Percentiles rank a stretch among this genome's conserved stretches.
Evolutionary conservation across 2,888 invertebrate species (phyloP).

Genomic region (Andrena hattorfiana): DNA sequence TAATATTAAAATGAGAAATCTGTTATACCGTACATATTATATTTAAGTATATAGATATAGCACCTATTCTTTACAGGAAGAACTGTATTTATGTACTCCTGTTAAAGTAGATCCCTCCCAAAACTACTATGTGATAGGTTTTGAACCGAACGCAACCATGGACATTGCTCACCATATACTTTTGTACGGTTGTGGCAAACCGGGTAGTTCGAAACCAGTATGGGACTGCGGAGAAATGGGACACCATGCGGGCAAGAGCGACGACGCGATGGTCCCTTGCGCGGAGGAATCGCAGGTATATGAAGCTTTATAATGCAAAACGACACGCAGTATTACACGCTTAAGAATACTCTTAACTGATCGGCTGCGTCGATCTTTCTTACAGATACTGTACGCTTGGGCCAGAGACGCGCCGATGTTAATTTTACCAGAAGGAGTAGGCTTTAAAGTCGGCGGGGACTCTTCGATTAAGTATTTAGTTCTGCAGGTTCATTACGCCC

Average conservation of each 20-base stretch:
- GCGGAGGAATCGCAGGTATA: slow-evolving; percentile 89
- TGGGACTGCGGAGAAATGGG: slow-evolving; percentile 99
- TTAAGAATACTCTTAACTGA: background rate
- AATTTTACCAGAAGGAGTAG: slow-evolving; percentile 93
- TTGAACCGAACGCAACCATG: slow-evolving; percentile 96
- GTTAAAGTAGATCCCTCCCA: slow-evolving; percentile 91
- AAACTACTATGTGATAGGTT: slow-evolving; percentile 95
- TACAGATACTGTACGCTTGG: slow-evolving; percentile 96
- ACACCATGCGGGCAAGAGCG: slow-evolving; percentile 81
- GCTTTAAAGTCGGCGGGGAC: slow-evolving; percentile 95
- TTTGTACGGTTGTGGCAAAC: slow-evolving; percentile 94
- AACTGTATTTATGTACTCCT: slow-evolving; percentile 96
- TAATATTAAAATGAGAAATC: background rate
- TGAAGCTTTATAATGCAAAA: background rate
- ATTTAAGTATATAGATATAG: background rate
- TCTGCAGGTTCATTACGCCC: slow-evolving; percentile 96
- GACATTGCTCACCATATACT: slow-evolving; percentile 97
- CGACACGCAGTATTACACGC: background rate
- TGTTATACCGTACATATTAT: background rate
- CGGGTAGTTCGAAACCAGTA: slow-evolving; percentile 90
- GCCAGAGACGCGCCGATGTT: slow-evolving; percentile 95
- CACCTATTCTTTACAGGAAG: slow-evolving; percentile 89
- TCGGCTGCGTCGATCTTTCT: background rate
- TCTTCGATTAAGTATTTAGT: slow-evolving; percentile 95
- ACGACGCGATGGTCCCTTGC: slow-evolving; percentile 89